Conservation (phyloP, 2,797 vertebrate genomes). For the Malacoctenus gilli region DNA sequence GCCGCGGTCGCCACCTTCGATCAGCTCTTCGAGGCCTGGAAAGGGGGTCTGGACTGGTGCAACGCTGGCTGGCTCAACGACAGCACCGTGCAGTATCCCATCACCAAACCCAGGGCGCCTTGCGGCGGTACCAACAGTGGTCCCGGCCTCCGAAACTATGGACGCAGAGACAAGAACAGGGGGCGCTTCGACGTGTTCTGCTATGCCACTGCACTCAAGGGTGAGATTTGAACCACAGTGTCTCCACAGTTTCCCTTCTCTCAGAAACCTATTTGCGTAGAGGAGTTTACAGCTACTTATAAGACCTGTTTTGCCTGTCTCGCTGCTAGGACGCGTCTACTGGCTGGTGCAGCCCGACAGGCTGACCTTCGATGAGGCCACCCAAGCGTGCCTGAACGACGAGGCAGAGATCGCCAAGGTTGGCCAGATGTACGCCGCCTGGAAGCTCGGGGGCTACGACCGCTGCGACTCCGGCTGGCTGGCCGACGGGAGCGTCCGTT, state of each 20-base stretch:
- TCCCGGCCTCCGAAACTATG: conserved; percentile 92
- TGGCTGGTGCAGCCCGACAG: conserved; percentile 90
- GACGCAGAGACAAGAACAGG: conserved; percentile 84
- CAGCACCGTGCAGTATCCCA: conserved; percentile 93
- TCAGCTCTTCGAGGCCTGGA: conserved; percentile 90
- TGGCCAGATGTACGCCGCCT: conserved; percentile 92
- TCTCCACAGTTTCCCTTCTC: no score
- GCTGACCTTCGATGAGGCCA: conserved; percentile 89
- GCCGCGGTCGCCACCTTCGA: conserved; percentile 87
- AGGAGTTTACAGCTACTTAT: no score
- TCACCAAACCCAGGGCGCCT: conserved; percentile 88
- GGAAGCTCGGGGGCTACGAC: conserved; percentile 92
- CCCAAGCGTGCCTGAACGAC: conserved; percentile 87
- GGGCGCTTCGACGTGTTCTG: conserved; percentile 93
- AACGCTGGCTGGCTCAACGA: conserved; percentile 97
- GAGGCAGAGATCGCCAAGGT: conserved; percentile 92
- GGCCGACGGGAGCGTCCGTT: conserved; percentile 94
- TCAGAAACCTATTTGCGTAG: no score
- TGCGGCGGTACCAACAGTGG: conserved; percentile 87
- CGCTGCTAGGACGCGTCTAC: conserved; percentile 86
- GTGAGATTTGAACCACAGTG: conserved; percentile 80
- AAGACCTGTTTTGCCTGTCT: no score
- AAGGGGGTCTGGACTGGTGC: conserved; percentile 93
- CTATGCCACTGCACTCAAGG: conserved; percentile 84
- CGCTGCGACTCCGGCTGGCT: conserved; percentile 96